Conservation (phyloP, 2,113 vertebrate genomes). For the Cettia cetti region DNA sequence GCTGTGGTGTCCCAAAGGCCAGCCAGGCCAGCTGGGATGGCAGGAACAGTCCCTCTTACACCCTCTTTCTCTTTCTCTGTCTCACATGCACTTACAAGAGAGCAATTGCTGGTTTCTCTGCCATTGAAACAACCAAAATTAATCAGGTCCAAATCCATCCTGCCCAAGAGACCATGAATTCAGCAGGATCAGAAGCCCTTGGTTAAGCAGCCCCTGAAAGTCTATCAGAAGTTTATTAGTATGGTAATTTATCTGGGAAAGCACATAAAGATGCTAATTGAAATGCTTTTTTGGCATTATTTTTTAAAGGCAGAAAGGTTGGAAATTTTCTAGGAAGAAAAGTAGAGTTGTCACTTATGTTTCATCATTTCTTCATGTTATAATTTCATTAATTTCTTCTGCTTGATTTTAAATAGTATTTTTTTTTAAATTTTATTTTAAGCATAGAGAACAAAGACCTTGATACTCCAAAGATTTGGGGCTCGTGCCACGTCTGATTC, state of each 20-base stretch:
- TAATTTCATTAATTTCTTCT: not conserved
- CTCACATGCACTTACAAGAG: not conserved
- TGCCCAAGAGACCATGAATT: slow-evolving; percentile 25
- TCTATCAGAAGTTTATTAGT: slow-evolving; percentile 54
- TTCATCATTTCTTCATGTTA: not conserved
- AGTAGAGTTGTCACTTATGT: not conserved
- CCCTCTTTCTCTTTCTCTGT: not conserved
- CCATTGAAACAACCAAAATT: not conserved
- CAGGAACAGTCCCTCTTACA: not conserved
- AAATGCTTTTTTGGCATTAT: not conserved
- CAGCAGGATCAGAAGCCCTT: slow-evolving; percentile 30
- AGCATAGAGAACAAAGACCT: not conserved
- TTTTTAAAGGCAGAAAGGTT: not conserved
- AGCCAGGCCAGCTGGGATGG: not conserved
- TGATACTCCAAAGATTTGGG: not conserved
- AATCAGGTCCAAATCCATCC: not conserved
- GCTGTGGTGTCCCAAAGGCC: not conserved
- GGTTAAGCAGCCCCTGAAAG: slow-evolving; percentile 37
- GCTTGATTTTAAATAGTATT: not conserved
- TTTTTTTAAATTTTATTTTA: not conserved
- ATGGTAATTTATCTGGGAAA: slow-evolving; percentile 23
- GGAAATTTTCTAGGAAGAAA: not conserved
- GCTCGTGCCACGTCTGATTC: not conserved
- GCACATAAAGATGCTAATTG: slow-evolving; percentile 32
- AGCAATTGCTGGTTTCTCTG: not conserved